A percentile compares a stretch with the other conserved stretches of the same genome.
phyloP scores from a whole-genome alignment of 2,113 vertebrate species.

The Ctenodactylus gundi region DNA sequence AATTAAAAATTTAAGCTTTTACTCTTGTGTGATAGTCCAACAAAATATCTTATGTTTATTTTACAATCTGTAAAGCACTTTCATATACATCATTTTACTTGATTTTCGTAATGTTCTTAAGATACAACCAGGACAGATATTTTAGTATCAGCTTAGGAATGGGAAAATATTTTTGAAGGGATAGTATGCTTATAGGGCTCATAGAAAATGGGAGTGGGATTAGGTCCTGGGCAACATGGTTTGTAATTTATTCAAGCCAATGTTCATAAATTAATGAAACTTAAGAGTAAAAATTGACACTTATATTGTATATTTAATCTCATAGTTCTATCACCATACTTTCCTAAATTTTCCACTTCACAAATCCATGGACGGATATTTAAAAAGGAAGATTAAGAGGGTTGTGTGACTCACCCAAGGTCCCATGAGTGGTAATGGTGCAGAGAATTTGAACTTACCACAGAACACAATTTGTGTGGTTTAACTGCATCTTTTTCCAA shows the following conservation, averaged over 20 bases:
- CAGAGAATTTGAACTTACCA: not conserved
- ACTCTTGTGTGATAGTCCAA: not conserved
- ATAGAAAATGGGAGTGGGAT: not conserved
- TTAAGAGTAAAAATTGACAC: slow-evolving; percentile 50
- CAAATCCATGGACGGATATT: not conserved
- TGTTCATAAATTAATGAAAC: slow-evolving; percentile 16
- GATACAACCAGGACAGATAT: not conserved
- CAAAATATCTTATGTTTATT: not conserved
- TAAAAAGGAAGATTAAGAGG: not conserved
- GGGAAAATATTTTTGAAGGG: not conserved
- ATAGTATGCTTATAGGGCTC: not conserved
- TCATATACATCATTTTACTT: not conserved
- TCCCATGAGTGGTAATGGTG: not conserved
- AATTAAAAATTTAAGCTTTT: not conserved
- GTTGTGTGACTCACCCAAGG: not conserved
- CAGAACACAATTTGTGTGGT: not conserved
- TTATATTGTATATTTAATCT: slow-evolving; percentile 33
- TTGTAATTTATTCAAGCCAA: slow-evolving; percentile 24
- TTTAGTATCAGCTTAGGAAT: slow-evolving; percentile 17
- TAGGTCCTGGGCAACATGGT: not conserved
- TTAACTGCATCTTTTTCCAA: not conserved
- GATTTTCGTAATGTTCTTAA: not conserved
- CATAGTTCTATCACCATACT: not conserved
- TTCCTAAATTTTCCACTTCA: slow-evolving; percentile 29
- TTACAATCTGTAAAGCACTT: not conserved